phyloP scores from a whole-genome alignment of 1,140 invertebrate species.

The Bombus polaris region DNA sequence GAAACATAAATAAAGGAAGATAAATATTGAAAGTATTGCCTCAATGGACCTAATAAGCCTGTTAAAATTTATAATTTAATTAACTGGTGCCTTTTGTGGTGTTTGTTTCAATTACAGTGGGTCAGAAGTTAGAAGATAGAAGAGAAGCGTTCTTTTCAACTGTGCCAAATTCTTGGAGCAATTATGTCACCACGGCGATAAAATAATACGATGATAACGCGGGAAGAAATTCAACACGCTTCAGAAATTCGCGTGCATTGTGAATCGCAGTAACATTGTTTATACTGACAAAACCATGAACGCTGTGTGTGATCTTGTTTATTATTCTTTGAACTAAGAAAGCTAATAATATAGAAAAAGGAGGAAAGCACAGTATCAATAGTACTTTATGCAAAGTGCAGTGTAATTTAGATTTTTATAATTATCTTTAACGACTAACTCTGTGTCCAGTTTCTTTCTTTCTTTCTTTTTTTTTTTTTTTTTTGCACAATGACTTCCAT shows the following conservation, averaged over 20 bases:
- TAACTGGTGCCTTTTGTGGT: too few species aligned
- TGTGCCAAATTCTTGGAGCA: background rate
- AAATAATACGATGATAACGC: background rate
- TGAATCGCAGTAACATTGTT: background rate
- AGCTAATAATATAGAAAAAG: too few species aligned
- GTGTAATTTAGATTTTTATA: background rate
- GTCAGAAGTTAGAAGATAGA: background rate
- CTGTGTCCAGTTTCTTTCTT: background rate
- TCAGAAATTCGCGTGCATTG: background rate
- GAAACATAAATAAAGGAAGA: background rate
- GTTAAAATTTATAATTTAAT: background rate
- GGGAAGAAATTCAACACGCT: background rate
- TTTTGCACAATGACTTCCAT: conserved; percentile 71
- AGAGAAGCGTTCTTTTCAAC: background rate
- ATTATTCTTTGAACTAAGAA: background rate
- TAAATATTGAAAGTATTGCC: background rate
- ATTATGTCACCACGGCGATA: too few species aligned
- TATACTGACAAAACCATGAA: background rate
- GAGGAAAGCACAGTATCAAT: background rate
- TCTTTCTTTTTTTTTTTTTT: too few species aligned
- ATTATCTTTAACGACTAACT: background rate
- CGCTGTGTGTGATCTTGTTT: background rate
- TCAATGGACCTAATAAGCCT: background rate
- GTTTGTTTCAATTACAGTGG: background rate
- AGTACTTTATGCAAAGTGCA: background rate